A percentile compares a stretch with the other conserved stretches of the same genome.
Evolutionary conservation across 2,113 vertebrate genomes (phyloP).

Genomic region (Romanogobio albipinnatus): DNA sequence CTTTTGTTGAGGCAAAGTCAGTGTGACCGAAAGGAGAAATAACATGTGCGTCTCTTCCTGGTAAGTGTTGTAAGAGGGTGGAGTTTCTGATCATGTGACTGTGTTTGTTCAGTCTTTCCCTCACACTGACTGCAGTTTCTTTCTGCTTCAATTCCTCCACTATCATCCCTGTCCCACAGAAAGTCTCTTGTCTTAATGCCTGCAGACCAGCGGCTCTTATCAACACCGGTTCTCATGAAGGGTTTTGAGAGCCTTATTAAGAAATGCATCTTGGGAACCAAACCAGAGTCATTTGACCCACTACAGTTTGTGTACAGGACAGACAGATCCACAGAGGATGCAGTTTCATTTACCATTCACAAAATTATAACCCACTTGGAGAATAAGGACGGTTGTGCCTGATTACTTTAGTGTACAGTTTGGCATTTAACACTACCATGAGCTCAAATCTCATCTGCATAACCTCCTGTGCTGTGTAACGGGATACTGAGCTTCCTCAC

Average conservation of each 20-base stretch:
- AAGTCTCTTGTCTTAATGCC: neutral
- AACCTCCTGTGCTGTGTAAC: neutral
- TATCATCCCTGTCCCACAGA: neutral
- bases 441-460: neutral
- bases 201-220: neutral
- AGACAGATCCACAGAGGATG: neutral
- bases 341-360: neutral
- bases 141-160: neutral
- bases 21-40: neutral
- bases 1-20: neutral
- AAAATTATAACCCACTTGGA: neutral
- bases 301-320: too few relatives aligned
- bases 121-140: neutral
- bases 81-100: too few relatives aligned
- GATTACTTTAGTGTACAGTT: neutral
- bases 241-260: neutral
- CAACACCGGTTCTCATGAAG: neutral
- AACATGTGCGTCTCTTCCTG: too few relatives aligned
- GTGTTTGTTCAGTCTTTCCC: neutral
- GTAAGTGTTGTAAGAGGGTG: too few relatives aligned
- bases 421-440: neutral
- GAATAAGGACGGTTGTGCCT: neutral
- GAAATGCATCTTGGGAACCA: neutral
- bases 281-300: neutral
- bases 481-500: too few relatives aligned